These are phyloP conservation scores for Bombus polaris DNA, from an alignment of 1,140 invertebrate species.

Conservation along the genomic window DNA sequence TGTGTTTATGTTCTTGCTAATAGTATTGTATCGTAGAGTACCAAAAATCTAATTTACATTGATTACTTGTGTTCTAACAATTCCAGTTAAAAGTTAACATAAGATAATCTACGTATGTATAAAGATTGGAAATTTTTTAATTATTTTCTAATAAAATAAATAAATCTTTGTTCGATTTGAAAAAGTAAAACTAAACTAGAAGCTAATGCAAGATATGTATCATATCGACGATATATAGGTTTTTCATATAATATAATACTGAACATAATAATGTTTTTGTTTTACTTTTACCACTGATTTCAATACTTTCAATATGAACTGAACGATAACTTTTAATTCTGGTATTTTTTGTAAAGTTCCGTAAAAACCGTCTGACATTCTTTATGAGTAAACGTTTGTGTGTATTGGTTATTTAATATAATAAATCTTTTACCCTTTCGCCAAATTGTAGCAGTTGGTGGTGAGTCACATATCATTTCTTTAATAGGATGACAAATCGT, in stretches of 20 bases:
- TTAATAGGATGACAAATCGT: not conserved
- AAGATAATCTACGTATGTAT: not conserved
- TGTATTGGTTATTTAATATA: conserved; percentile 54
- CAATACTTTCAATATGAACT: not conserved
- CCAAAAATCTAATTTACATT: not conserved
- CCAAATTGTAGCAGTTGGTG: not conserved
- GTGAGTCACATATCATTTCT: not conserved
- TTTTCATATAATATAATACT: not conserved
- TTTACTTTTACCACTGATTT: not conserved
- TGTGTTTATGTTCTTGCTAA: not conserved
- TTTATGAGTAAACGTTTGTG: conserved; percentile 66
- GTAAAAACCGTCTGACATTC: conserved; percentile 27
- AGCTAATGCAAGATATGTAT: not conserved
- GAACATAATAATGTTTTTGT: not conserved
- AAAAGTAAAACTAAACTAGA: not conserved
- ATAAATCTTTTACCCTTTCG: conserved; percentile 35
- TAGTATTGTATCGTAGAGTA: too few species aligned
- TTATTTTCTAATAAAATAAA: not conserved
- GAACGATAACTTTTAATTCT: not conserved
- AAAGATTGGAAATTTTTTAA: not conserved
- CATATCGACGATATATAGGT: not conserved
- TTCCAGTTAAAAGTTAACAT: not conserved
- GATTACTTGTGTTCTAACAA: not conserved
- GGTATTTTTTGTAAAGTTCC: conserved; percentile 37
- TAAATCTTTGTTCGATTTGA: not conserved